These are phyloP conservation scores for Cyprinus carpio DNA, from an alignment of 2,113 vertebrate genomes.

Conservation along the genomic window DNA sequence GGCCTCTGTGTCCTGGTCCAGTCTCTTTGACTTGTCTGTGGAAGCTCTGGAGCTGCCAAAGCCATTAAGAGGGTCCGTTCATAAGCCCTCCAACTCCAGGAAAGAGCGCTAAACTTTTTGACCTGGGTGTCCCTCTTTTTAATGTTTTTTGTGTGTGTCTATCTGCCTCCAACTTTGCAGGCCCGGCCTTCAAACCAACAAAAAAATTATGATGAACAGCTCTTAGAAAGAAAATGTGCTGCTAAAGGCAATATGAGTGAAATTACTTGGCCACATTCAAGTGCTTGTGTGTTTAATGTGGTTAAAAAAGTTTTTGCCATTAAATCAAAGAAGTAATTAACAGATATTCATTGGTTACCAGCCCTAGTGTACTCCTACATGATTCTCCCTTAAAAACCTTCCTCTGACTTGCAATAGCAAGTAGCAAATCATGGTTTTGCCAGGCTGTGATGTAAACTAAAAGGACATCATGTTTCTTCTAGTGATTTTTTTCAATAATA, in stretches of 20 bases:
- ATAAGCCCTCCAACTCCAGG: constrained; percentile 89
- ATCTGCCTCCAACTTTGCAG: constrained; percentile 89
- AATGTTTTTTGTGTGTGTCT: constrained; percentile 84
- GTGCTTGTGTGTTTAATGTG: neutral
- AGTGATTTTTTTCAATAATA: neutral
- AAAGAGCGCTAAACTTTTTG: constrained; percentile 81
- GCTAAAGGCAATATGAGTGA: neutral
- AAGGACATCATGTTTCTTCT: neutral
- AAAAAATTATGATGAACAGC: neutral
- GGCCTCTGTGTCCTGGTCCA: constrained; percentile 80
- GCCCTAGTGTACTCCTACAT: neutral
- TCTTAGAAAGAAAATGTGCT: neutral
- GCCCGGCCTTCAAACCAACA: constrained; percentile 76
- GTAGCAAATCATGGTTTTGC: neutral
- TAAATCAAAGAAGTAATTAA: neutral
- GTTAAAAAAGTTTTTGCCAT: neutral
- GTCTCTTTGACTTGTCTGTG: constrained; percentile 79
- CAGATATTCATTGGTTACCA: neutral
- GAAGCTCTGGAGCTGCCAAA: constrained; percentile 87
- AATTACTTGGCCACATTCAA: neutral
- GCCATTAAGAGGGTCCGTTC: constrained; percentile 80
- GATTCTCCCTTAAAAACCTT: neutral
- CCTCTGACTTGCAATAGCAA: neutral
- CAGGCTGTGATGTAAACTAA: neutral
- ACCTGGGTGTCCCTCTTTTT: constrained; percentile 83